phyloP scores from a whole-genome alignment of 2,797 vertebrate genomes.

The Sylvilagus floridanus region DNA sequence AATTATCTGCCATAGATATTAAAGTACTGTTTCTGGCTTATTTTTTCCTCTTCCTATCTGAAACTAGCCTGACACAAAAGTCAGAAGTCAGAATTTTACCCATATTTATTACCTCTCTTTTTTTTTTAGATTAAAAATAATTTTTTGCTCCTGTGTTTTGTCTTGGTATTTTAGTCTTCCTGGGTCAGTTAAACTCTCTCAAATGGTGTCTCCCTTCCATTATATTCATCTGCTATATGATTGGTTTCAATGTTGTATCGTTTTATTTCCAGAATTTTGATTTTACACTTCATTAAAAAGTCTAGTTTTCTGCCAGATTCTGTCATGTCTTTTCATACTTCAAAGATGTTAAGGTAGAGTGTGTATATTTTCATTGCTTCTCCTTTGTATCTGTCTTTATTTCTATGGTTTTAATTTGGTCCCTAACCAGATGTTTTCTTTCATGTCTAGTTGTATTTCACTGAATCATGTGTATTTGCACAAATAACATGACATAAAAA shows the following conservation, averaged over 20 bases:
- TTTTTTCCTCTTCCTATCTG: neutral
- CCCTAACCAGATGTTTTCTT: neutral
- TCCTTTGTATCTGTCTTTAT: neutral
- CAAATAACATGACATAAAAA: neutral
- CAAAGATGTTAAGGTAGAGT: neutral
- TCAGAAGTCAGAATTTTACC: neutral
- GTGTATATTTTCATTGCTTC: neutral
- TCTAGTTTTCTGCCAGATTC: neutral
- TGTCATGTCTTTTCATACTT: neutral
- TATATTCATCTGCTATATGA: neutral
- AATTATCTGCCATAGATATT: neutral
- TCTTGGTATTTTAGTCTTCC: neutral
- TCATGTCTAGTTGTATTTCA: neutral
- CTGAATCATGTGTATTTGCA: neutral
- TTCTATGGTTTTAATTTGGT: neutral
- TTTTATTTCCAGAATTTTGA: slow-evolving; percentile 9
- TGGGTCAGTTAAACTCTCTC: neutral
- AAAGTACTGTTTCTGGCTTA: neutral
- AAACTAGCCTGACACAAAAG: neutral
- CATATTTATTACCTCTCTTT: neutral
- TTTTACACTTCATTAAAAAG: neutral
- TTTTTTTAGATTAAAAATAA: neutral
- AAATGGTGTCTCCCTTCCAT: neutral
- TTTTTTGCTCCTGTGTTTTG: neutral
- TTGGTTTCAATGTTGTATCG: neutral